Evolutionary conservation across 2,888 invertebrate genomes (phyloP).

Genomic region (Tenthredo mesomela): DNA sequence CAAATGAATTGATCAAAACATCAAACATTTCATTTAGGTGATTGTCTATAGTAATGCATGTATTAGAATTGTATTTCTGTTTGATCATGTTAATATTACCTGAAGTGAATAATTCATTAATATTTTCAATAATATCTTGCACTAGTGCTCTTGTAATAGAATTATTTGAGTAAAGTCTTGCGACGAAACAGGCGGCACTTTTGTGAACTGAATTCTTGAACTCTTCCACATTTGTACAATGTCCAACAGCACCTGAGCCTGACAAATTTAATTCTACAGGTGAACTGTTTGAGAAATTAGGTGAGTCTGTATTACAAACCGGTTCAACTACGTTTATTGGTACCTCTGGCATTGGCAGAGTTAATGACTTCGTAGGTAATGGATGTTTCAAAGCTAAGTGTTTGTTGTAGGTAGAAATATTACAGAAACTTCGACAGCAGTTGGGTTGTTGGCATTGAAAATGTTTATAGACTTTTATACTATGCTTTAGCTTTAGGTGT

Average conservation of each 20-base stretch:
- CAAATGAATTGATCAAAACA: not conserved
- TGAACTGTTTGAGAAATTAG: not conserved
- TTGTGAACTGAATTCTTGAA: not conserved
- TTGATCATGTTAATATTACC: not conserved
- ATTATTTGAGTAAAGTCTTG: slow-evolving; percentile 22
- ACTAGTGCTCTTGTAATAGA: slow-evolving; percentile 13
- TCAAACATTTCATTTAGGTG: slow-evolving; percentile 26
- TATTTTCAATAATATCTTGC: slow-evolving; percentile 11
- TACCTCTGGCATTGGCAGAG: not conserved
- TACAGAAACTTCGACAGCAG: slow-evolving; percentile 9
- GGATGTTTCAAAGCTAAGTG: slow-evolving; percentile 13
- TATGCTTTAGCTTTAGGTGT: slow-evolving; percentile 18
- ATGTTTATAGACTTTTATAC: not conserved
- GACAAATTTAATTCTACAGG: slow-evolving; percentile 17
- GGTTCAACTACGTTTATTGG: not conserved
- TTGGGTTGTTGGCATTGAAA: slow-evolving; percentile 26
- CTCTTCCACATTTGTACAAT: not conserved
- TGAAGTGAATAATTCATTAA: slow-evolving; percentile 15
- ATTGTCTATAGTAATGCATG: not conserved
- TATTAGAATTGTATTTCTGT: not conserved
- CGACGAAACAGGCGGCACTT: not conserved
- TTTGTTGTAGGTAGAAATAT: slow-evolving; percentile 4
- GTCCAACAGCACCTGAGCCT: not conserved
- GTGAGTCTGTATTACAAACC: not conserved
- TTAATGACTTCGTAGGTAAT: slow-evolving; percentile 1